phyloP scores from a whole-genome alignment of 2,113 vertebrate species.

The Damaliscus lunatus region DNA sequence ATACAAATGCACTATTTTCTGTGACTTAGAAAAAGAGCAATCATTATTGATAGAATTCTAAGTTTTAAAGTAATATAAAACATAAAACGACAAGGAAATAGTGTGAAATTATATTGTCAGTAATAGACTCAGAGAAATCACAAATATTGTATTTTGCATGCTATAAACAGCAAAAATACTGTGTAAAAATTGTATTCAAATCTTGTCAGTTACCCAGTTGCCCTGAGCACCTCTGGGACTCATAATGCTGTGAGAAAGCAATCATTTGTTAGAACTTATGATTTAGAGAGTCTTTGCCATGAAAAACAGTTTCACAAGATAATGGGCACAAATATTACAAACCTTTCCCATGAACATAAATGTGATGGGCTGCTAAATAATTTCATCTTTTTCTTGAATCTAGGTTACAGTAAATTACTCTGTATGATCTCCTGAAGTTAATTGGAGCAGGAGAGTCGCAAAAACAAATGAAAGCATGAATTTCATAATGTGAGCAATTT shows the following conservation, averaged over 20 bases:
- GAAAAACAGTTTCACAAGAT: neutral
- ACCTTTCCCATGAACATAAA: neutral
- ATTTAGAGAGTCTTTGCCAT: neutral
- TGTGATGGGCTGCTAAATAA: neutral
- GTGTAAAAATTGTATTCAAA: neutral
- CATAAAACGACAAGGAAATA: neutral
- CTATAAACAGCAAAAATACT: neutral
- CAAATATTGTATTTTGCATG: neutral
- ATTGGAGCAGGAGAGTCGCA: neutral
- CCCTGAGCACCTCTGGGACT: neutral
- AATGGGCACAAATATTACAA: neutral
- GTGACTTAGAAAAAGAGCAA: neutral
- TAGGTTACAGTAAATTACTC: neutral
- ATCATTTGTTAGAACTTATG: neutral
- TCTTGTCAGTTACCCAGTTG: neutral
- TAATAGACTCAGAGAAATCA: neutral
- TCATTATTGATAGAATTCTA: neutral
- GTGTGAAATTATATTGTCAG: neutral
- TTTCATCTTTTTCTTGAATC: neutral
- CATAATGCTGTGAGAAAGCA: neutral
- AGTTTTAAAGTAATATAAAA: neutral
- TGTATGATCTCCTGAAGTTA: neutral
- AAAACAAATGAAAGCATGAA: neutral
- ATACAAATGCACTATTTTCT: neutral
- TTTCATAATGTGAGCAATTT: fast-evolving